These are phyloP conservation scores for Meriones psammophilus DNA, from an alignment of 2,797 vertebrate genomes.

Conservation along the genomic window DNA sequence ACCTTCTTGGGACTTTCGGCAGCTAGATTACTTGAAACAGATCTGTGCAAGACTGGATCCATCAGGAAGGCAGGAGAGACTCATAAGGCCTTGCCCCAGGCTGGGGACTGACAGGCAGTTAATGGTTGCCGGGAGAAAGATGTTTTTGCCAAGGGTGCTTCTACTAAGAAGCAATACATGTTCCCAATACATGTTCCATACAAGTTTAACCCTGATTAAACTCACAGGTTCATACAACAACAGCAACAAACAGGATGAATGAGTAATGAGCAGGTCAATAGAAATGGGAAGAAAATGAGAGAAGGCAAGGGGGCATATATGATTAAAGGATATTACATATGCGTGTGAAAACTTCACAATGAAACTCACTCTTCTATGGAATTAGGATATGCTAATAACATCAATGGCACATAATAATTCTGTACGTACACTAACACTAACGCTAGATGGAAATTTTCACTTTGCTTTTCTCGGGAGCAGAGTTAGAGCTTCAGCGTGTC, in stretches of 20 bases:
- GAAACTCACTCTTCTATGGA: not conserved
- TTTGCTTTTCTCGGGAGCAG: not conserved
- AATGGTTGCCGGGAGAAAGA: not conserved
- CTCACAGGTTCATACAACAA: not conserved
- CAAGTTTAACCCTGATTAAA: not conserved
- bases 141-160: not conserved
- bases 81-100: too few relatives aligned
- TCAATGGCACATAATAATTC: not conserved
- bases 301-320: not conserved
- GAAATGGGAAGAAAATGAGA: not conserved
- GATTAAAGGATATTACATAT: not conserved
- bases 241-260: not conserved
- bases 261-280: not conserved
- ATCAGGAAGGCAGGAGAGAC: not conserved
- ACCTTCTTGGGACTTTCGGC: too few relatives aligned
- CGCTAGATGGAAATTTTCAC: not conserved
- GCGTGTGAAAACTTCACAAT: not conserved
- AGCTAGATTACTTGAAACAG: not conserved
- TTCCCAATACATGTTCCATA: not conserved
- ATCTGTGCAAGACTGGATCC: not conserved
- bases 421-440: not conserved
- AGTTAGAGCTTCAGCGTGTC: not conserved
- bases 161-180: not conserved
- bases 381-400: not conserved
- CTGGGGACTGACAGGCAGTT: not conserved